A percentile compares a stretch with the other conserved stretches of the same genome.
Evolutionary conservation across 2,797 vertebrate genomes (phyloP).

Genomic region (Sebastes kiyomatsui): DNA sequence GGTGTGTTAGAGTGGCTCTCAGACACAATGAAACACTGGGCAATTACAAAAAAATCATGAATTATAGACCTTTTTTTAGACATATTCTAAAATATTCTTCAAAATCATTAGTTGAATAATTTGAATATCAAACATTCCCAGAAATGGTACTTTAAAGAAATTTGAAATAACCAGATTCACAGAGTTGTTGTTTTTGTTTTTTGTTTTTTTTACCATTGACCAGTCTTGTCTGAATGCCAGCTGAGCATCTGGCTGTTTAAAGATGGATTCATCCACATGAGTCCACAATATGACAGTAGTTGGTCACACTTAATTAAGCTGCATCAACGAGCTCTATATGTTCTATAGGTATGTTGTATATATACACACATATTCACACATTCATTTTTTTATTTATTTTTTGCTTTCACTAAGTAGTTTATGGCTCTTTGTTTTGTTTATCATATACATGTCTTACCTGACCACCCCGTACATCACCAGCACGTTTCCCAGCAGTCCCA

Average conservation of each 20-base stretch:
- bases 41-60: slow-evolving; percentile 11
- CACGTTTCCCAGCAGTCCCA: slow-evolving; percentile 94
- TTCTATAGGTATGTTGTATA: too few species aligned
- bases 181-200: neutral
- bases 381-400: neutral
- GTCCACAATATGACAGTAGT: neutral
- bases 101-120: neutral
- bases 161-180: neutral
- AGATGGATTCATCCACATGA: slow-evolving; percentile 8
- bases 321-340: neutral
- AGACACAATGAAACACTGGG: slow-evolving; percentile 4
- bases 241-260: neutral
- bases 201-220: neutral
- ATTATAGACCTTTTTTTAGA: neutral
- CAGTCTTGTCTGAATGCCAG: neutral
- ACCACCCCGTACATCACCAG: slow-evolving; percentile 97
- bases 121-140: too few species aligned
- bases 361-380: too few species aligned
- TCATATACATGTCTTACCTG: slow-evolving; percentile 83
- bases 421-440: neutral
- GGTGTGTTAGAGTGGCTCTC: slow-evolving; percentile 13
- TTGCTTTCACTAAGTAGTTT: neutral
- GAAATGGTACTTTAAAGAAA: neutral
- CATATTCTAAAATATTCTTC: neutral
- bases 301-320: slow-evolving; percentile 19